Base-by-base conservation (phyloP, 2,797 vertebrate species). In the Buceros bicornis region DNA sequence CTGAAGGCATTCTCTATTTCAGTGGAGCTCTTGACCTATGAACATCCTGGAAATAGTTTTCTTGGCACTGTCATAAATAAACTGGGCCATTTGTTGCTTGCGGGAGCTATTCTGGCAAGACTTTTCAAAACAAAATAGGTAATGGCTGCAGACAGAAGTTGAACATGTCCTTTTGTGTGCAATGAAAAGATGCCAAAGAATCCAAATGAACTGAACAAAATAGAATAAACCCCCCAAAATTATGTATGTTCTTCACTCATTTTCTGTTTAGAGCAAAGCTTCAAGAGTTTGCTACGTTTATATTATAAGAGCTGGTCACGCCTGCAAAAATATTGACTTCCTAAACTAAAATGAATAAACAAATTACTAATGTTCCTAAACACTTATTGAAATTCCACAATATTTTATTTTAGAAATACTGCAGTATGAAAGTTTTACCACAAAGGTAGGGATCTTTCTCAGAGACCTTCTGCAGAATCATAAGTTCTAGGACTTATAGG, bases 1-100 rank as follows among this genome's bases (percentile, higher is more conserved):
- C 89, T 90, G 6, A 1, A 91, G 90, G 29, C 77, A 77, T 91
- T 92, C 82, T 93, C 64, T 84, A 54, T 88, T 94, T 87, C 86
- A 95, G 56, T 82, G 54, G 45, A 60, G 90, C 33, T 95, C 95
- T 94, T 96, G 91, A 96, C 94, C 91, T 92, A 92, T 6, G 71
- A 87, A 89, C 78, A 92, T 90, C 83, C 60, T 87, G 80, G 56
- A 96, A 96, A 94, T 64, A 77, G 77, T n/a, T 82, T 93, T 91
- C 84, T 96, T 89, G 80, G 43, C 82, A 77, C 31, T 60, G 33
- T 87, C 78, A 85, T 96, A 96, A 97, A 96, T 95, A 97, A 96
- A 90, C 33, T 47, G 81, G 42, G 29, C 65, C 50, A 64, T 95
- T 93, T 82, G 33, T 87, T 93, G 73, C 67, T 95, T 87, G 33